Evolutionary conservation across 1,140 invertebrate genomes (phyloP).

Genomic region (Drosophila mauritiana): DNA sequence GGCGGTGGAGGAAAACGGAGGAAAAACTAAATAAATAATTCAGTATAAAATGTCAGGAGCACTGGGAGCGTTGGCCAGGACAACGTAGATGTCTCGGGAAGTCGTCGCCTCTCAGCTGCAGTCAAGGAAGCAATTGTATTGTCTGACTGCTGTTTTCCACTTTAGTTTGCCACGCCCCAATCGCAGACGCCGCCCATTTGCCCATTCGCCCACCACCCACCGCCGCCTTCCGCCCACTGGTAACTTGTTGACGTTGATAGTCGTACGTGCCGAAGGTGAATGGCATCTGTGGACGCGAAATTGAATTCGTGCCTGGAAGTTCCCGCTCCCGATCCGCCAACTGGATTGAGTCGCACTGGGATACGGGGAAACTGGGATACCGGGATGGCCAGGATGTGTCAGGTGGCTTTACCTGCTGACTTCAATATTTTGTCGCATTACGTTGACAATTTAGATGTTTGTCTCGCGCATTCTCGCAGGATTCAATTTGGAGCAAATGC

Average conservation of each 20-base stretch:
- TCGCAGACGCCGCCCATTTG: not conserved
- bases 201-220: not conserved
- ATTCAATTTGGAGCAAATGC: slow-evolving; percentile 74
- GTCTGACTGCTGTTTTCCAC: slow-evolving; percentile 82
- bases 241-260: slow-evolving; percentile 83
- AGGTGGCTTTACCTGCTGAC: slow-evolving; percentile 68
- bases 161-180: slow-evolving; percentile 67
- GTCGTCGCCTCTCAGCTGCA: slow-evolving; percentile 59
- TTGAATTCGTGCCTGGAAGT: slow-evolving; percentile 80
- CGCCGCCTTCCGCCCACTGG: slow-evolving; percentile 12
- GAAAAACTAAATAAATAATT: slow-evolving; percentile 80
- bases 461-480: slow-evolving; percentile 76
- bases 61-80: slow-evolving; percentile 51
- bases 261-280: slow-evolving; percentile 81
- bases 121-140: slow-evolving; percentile 82
- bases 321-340: slow-evolving; percentile 45
- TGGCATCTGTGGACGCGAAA: slow-evolving; percentile 83
- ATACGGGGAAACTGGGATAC: slow-evolving; percentile 4
- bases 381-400: slow-evolving; percentile 25
- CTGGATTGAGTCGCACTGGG: slow-evolving; percentile 64
- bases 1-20: slow-evolving; percentile 26
- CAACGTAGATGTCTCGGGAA: slow-evolving; percentile 55
- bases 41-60: slow-evolving; percentile 79
- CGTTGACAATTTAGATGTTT: slow-evolving; percentile 83
- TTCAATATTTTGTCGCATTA: slow-evolving; percentile 83